Evolutionary conservation across 2,797 vertebrate genomes (phyloP).

Genomic region (Cryptoprocta ferox): DNA sequence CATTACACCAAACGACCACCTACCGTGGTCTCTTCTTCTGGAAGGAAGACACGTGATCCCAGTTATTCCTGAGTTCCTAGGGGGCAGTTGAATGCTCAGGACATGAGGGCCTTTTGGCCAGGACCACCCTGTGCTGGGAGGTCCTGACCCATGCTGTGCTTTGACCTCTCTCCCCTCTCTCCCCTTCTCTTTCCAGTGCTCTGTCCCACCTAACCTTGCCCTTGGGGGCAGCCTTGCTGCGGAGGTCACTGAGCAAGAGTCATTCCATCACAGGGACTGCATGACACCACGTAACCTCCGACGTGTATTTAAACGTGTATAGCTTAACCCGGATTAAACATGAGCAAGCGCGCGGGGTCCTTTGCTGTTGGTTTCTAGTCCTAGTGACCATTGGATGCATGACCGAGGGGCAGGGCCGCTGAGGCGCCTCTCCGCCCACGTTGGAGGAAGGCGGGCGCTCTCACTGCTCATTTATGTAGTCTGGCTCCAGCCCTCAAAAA

Average conservation of each 20-base stretch:
- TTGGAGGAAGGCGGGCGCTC: neutral
- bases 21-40: neutral
- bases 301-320: conserved; percentile 82
- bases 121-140: neutral
- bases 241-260: conserved; percentile 80
- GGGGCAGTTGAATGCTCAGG: neutral
- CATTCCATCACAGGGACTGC: conserved; percentile 83
- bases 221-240: conserved; percentile 63
- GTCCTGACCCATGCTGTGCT: too few species aligned
- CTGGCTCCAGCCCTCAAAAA: conserved; percentile 71
- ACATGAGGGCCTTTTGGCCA: neutral
- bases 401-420: conserved; percentile 60
- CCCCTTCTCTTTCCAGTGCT: conserved; percentile 87
- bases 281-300: conserved; percentile 83
- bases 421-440: neutral
- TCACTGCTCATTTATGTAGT: conserved; percentile 58
- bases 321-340: conserved; percentile 83
- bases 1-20: neutral
- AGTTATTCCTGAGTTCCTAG: neutral
- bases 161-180: conserved; percentile 8
- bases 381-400: conserved; percentile 83
- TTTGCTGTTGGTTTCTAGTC: conserved; percentile 83
- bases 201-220: conserved; percentile 92
- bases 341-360: conserved; percentile 69
- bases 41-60: neutral